Conservation (phyloP, 92 coral and sea anemone species). For the Porites lobata region DNA sequence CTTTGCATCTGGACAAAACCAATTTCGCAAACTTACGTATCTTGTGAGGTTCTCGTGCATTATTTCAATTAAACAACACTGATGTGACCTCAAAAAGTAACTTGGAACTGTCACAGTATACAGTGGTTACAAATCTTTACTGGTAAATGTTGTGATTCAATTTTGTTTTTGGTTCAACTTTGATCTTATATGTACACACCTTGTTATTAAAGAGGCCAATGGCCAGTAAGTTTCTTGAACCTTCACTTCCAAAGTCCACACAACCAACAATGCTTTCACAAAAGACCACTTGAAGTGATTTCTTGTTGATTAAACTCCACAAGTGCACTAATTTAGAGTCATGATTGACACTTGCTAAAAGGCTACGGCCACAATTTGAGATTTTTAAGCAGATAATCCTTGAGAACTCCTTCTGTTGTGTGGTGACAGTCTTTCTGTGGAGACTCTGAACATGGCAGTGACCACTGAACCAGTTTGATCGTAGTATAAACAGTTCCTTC, state of each 20-base stretch:
- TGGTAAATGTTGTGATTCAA: too few species aligned
- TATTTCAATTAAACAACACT: too few species aligned
- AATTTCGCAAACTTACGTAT: too few species aligned
- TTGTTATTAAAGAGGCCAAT: conserved; percentile 80
- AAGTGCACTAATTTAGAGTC: conserved; percentile 69
- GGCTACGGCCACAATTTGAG: conserved; percentile 82
- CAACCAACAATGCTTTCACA: conserved; percentile 77
- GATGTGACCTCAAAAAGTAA: too few species aligned
- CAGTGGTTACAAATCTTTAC: too few species aligned
- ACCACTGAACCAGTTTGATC: conserved; percentile 94
- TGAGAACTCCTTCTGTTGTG: conserved; percentile 52
- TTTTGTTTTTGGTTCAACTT: too few species aligned
- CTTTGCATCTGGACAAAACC: too few species aligned
- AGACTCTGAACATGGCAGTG: conserved; percentile 92
- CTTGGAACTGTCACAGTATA: too few species aligned
- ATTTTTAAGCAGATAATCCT: conserved; percentile 79
- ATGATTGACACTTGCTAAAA: conserved; percentile 78
- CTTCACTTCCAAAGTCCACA: conserved; percentile 85
- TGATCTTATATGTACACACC: conserved; percentile 38
- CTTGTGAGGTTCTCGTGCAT: too few species aligned
- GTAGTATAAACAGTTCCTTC: conserved; percentile 84
- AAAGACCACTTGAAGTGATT: conserved; percentile 56
- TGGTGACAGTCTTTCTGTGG: conserved; percentile 51
- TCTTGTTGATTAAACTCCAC: conserved; percentile 77
- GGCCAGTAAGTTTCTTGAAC: conserved; percentile 75